Conservation (phyloP, 2,797 vertebrate species). For the Coilia nasus region DNA sequence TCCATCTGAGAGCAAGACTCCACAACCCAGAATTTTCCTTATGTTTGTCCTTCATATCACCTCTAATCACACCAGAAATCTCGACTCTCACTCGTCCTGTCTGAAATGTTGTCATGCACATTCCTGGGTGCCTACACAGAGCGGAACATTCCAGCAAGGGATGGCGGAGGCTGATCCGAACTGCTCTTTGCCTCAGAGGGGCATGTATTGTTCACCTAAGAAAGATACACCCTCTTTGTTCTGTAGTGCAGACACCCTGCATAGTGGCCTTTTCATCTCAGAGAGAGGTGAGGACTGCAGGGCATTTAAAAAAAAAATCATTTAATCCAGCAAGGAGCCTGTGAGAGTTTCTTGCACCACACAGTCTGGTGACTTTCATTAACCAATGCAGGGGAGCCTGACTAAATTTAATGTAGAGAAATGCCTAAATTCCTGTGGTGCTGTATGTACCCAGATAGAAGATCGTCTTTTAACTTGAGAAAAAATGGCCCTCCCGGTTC, state of each 20-base stretch:
- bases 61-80: background rate
- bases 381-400: constrained; percentile 3
- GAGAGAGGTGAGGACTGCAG: background rate
- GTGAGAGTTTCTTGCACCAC: background rate
- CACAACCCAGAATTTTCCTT: background rate
- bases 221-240: constrained; percentile 13
- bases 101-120: constrained; percentile 18
- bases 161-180: background rate
- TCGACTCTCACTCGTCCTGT: constrained; percentile 11
- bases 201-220: constrained; percentile 13
- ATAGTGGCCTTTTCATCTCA: constrained; percentile 10
- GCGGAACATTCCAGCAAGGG: background rate
- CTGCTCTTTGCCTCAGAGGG: constrained; percentile 4
- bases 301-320: background rate
- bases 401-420: constrained; percentile 41
- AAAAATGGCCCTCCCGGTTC: constrained; percentile 50
- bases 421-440: constrained; percentile 29
- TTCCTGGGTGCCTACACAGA: constrained; percentile 9
- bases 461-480: constrained; percentile 37
- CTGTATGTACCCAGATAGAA: constrained; percentile 22
- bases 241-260: background rate
- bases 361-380: constrained; percentile 15
- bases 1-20: background rate
- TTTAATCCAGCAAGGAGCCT: background rate
- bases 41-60: constrained; percentile 18